Base-by-base conservation (phyloP, 2,888 invertebrate species). In the Muschampia staudingeri region DNA sequence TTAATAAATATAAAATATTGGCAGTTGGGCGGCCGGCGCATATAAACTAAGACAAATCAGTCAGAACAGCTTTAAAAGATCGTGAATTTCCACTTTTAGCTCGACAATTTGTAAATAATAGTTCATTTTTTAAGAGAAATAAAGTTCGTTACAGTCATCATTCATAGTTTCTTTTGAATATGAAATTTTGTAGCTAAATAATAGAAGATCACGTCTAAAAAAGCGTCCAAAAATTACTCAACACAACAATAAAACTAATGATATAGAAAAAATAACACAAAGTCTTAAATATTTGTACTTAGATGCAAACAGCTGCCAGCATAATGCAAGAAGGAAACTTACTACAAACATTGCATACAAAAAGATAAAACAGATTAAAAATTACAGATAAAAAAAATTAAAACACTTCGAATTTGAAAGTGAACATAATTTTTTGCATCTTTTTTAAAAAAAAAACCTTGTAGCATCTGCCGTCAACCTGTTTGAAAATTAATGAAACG, bases 231-330 rank as follows among this genome's bases (percentile, higher is more conserved):
- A 42, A 71, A 42, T 19, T 40, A 67, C 19, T 48, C 73, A 80
- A 80, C 73, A 16, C 65, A 80, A 76, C 56, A 76, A 42, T 69
- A 75, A 75, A 75, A 75, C 69, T 80, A 69, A 80, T 40, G n/a
- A 73, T 67, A 79, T 65, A 30, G 37, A 16, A 67, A 84, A 83
- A 37, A 70, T 25, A 76, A 82, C 77, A 69, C 30, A 86, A 67
- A 83, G 84, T 87, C 82, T 89, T 87, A 91, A 89, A 89, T 85
- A 92, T 94, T 94, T 95, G 95, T 94, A 94, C 94, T 94, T 88
- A 84, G 88, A 91, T 90, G 89, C 87, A 91, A 92, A 91, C 78
- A 42, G 78, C 2, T 25, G 75, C 6, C 70, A 69, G 48, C 48
- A 42, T 0, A 3, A 19, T 67, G 44, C 76, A n/a, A n/a, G 52